Evolutionary conservation across 1,140 invertebrate species (phyloP), one percentile per base, ranked within the genome.

Genomic region (Cardiocondyla obscurior): DNA sequence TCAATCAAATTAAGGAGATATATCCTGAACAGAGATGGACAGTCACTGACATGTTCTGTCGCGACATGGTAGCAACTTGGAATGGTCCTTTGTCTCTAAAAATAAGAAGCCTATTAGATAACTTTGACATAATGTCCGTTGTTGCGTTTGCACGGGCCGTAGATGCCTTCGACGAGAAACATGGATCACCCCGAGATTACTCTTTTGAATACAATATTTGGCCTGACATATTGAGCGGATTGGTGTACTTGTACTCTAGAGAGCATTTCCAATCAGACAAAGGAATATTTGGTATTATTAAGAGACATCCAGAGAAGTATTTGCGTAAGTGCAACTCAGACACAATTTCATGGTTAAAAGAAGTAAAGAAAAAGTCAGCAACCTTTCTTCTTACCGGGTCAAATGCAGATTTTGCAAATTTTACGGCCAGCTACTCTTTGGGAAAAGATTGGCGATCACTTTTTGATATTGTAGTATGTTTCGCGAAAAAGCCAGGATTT

Each of bases 311-410:
- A 1, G 92, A 94, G 1, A 95, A 95, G 85, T 98, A 96, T 91
- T 93, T 97, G 12, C 93, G 96, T 7, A 94, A 94, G 87, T 79
- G 96, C 85, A 95, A 94, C 77, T 64, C 90, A 2, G 92, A 95
- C 42, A 94, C 97, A 2, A 93, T 96, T 10, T 88, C 95, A 1
- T 97, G 97, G 97, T 93, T 98, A 30, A 86, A 88, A 82, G 90
- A 95, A 36, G 69, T 96, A 12, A 94, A 94, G 69, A 92, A 95
- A 65, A 93, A 95, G 7, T 96, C 96, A 77, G 94, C 95, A 69
- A 93, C 95, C 12, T 97, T 97, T 91, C 92, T 98, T 5, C 94
- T 98, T n/a, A 97, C 97, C 28, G 97, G 97, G 12, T 97, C 97
- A 0, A 95, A 97, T 90, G 94, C 95, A n/a, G 97, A 97, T 90